Percentiles rank a stretch among this genome's conserved stretches.
Evolutionary conservation across 2,113 vertebrate species (phyloP).

Genomic region (Poeciliopsis prolifica): DNA sequence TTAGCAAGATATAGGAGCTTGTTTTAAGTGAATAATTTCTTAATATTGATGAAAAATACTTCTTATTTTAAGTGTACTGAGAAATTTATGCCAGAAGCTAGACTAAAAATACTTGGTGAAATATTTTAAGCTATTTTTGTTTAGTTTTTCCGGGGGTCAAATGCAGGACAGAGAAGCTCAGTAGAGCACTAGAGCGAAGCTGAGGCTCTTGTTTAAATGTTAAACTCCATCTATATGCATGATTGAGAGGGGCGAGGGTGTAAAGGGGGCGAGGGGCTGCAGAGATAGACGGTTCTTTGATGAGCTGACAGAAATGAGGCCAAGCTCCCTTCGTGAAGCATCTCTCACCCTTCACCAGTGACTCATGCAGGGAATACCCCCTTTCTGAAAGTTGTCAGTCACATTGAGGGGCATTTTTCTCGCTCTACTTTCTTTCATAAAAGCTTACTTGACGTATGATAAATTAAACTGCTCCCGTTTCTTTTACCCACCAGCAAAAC

Average conservation of each 20-base stretch:
- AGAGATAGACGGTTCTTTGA: conserved; percentile 47
- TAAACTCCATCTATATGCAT: conserved; percentile 53
- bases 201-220: conserved; percentile 51
- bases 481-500: conserved; percentile 40
- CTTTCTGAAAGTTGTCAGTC: conserved; percentile 50
- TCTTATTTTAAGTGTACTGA: too few relatives aligned
- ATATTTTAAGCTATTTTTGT: not conserved
- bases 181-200: conserved; percentile 7
- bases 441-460: conserved; percentile 42
- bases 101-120: too few relatives aligned
- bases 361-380: conserved; percentile 31
- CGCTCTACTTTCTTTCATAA: conserved; percentile 36
- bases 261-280: not conserved
- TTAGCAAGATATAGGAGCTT: too few relatives aligned
- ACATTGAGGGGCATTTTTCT: conserved; percentile 38
- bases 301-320: conserved; percentile 43
- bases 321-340: conserved; percentile 21
- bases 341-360: conserved; percentile 16
- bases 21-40: too few relatives aligned
- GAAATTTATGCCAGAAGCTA: too few relatives aligned
- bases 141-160: conserved; percentile 40
- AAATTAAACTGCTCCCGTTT: conserved; percentile 42
- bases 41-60: too few relatives aligned
- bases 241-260: conserved; percentile 3
- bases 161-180: conserved; percentile 14